Base-by-base conservation (phyloP, 2,888 invertebrate species). In the Eurois occulta region DNA sequence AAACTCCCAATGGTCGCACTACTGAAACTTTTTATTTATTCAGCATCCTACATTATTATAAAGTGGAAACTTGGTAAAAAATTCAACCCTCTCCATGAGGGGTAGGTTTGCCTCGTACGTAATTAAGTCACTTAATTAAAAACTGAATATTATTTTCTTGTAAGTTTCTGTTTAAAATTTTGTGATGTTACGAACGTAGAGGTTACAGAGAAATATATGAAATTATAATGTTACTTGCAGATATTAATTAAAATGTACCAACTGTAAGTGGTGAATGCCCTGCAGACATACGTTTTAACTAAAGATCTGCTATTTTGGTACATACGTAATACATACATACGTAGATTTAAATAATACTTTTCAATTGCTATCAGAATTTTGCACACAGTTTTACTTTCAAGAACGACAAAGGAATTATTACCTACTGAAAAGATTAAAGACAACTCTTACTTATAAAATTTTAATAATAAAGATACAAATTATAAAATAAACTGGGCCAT, bases 61-160 rank as follows among this genome's bases (percentile, higher is more conserved):
- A 81, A 88, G 82, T 84, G 74, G 72, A 75, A 85, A 85, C 80
- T 88, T 85, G 80, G 69, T 28, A 71, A 82, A 83, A 86, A 78
- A 79, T 77, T 70, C 18, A 80, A 81, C 77, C 77, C 72, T 78
- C 84, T 35, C 70, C 70, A 73, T 72, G 67, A 70, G 65, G 46
- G 79, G 32, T 58, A 46, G 65, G 52, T 48, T 38, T 48, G 81
- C 78, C 67, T 72, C 83, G 80, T 81, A 83, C 75, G 80, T 88
- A 85, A 89, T 89, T 86, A 89, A 87, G 80, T 78, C 71, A 80
- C 80, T 88, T 89, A 89, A 89, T 89, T 88, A 89, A 89, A 89
- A 87, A 86, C 80, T 66, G 77, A 74, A 81, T 72, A 80, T 81
- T 79, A 82, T 82, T 85, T 83, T 81, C 81, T 86, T 84, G 77